Conservation (phyloP, 2,888 invertebrate genomes). For the Sturmia bella region DNA sequence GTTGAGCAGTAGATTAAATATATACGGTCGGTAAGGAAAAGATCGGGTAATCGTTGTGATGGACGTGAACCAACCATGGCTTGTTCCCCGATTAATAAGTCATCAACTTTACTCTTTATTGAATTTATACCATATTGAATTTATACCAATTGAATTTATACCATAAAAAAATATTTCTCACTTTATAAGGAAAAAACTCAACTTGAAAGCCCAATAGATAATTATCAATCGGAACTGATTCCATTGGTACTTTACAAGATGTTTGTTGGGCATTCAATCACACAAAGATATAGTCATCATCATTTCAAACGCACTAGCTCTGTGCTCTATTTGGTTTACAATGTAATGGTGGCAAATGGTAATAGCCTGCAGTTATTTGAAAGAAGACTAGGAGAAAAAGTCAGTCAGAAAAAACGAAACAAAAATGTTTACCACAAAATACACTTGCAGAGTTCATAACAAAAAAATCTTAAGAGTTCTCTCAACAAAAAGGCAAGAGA, state of each 20-base stretch:
- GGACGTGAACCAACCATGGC: too few species aligned
- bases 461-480: conserved; percentile 38
- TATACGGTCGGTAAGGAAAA: too few species aligned
- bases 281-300: conserved; percentile 8
- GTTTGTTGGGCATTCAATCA: conserved; percentile 28
- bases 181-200: too few species aligned
- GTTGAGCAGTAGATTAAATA: too few species aligned
- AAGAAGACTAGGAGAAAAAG: not conserved
- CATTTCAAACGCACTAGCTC: not conserved
- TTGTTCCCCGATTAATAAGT: too few species aligned
- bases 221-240: too few species aligned
- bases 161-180: too few species aligned
- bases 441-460: conserved; percentile 46
- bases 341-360: conserved; percentile 35
- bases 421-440: conserved; percentile 42
- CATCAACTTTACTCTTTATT: too few species aligned
- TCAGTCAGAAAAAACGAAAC: conserved; percentile 2
- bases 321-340: conserved; percentile 28
- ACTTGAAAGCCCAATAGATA: too few species aligned
- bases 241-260: not conserved
- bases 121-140: too few species aligned
- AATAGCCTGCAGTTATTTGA: conserved; percentile 51
- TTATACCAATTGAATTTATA: too few species aligned
- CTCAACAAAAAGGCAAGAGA: conserved; percentile 5
- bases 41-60: too few species aligned